Base-by-base conservation (phyloP, 2,888 invertebrate genomes). In the Melieria picta region DNA sequence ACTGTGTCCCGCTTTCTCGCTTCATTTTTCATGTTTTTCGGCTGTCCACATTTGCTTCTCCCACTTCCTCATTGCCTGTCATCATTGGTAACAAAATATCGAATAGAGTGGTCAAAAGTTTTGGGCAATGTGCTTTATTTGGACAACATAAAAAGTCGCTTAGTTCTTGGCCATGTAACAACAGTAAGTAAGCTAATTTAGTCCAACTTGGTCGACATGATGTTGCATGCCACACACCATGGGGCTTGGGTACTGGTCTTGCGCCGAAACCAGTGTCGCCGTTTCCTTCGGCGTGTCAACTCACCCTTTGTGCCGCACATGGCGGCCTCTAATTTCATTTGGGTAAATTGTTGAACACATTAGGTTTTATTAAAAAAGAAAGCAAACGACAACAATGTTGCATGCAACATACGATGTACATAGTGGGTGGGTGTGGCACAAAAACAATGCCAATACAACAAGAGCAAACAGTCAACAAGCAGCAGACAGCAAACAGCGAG, bases 341-440 rank as follows among this genome's bases (percentile, higher is more conserved):
- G 48, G 7, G 48, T 48, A 63, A 63, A 63, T 63, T 48, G 50
- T 63, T 63, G 7, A 46, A 48, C 48, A 52, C 52, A 48, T 30
- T 58, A 13, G 16, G 0, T 58, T 58, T 13, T 5, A 6, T 30
- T 58, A 16, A 16, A 9, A 58, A 7, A 11, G 9, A 57, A 13
- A 16, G 13, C 58, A 13, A 58, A 13, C 11, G 10, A 0, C 6
- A 58, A 58, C 16, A 30, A 30, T 30, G 30, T 30, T 30, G 30
- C 30, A 30, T 30, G 30, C 30, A 30, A 30, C 30, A 30, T 30
- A 30, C 2, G 30, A 30, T 30, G 30, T 30, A 30, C 30, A 30
- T 30, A 30, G 30, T 30, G 30, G 30, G 30, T 30, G 30, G 30
- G 30, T 30, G 30, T 30, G 30, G 30, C 30, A 30, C 30, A 30